Conservation (phyloP, 1,140 invertebrate species). For the Thrips palmi region DNA sequence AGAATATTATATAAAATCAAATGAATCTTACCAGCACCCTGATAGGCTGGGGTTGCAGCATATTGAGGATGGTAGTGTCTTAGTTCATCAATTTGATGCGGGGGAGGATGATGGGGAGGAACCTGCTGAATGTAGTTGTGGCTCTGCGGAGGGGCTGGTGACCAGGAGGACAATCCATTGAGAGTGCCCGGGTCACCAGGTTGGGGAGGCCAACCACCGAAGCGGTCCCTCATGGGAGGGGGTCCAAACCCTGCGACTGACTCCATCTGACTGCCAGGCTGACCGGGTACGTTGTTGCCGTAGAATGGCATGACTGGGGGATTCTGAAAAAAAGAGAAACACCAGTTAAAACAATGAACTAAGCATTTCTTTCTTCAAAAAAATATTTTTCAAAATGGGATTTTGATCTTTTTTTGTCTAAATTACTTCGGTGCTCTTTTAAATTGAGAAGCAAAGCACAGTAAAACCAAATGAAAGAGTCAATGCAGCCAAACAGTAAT, state of each 20-base stretch:
- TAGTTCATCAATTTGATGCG: conserved; percentile 17
- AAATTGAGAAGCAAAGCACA: no score
- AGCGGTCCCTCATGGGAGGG: conserved; percentile 14
- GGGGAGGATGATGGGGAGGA: no score
- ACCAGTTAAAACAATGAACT: not conserved
- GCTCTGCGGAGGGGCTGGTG: conserved; percentile 17
- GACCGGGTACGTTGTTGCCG: conserved; percentile 10
- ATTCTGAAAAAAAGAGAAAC: conserved; percentile 13
- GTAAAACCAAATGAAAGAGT: no score
- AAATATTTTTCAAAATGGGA: no score
- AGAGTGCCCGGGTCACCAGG: no score
- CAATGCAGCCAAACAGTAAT: no score
- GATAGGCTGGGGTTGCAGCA: conserved; percentile 11
- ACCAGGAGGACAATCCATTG: no score
- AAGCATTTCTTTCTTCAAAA: no score
- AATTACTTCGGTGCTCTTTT: no score
- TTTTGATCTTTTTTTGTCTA: no score
- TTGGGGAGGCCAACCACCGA: no score
- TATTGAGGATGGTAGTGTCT: conserved; percentile 17
- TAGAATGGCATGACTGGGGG: conserved; percentile 16
- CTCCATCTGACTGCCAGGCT: conserved; percentile 12
- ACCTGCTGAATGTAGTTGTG: conserved; percentile 18
- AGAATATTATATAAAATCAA: not conserved
- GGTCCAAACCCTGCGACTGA: conserved; percentile 12
- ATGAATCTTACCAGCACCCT: conserved; percentile 12